A percentile compares a stretch with the other conserved stretches of the same genome.
Conservation (phyloP, 2,888 invertebrate genomes). For the Volucella zonaria region DNA sequence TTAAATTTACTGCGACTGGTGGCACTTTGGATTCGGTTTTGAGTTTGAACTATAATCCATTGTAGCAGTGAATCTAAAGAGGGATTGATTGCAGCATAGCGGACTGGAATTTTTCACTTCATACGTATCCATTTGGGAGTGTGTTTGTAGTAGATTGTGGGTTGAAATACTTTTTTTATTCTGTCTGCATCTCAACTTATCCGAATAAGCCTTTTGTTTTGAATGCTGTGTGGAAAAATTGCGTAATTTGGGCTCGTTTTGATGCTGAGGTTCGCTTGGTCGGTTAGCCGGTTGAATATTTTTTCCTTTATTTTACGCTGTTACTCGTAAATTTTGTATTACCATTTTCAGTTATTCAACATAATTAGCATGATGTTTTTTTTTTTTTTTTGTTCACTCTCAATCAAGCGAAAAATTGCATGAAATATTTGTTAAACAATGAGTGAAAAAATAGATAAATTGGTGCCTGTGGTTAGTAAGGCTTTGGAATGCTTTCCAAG, state of each 20-base stretch:
- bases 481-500: not conserved
- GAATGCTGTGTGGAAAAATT: slow-evolving; percentile 50
- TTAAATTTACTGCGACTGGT: slow-evolving; percentile 61
- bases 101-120: slow-evolving; percentile 46
- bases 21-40: slow-evolving; percentile 58
- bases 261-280: slow-evolving; percentile 28
- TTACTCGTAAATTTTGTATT: slow-evolving; percentile 38
- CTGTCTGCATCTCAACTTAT: slow-evolving; percentile 40
- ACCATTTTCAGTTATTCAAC: slow-evolving; percentile 60
- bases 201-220: slow-evolving; percentile 53
- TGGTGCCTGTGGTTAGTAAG: not conserved
- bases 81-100: slow-evolving; percentile 60
- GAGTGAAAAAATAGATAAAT: slow-evolving; percentile 3
- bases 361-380: slow-evolving; percentile 31
- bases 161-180: slow-evolving; percentile 50
- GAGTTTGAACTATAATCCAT: slow-evolving; percentile 57
- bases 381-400: not conserved
- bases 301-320: slow-evolving; percentile 30
- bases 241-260: slow-evolving; percentile 55
- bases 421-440: slow-evolving; percentile 39
- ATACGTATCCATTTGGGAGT: slow-evolving; percentile 36
- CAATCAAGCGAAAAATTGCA: slow-evolving; percentile 65
- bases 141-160: slow-evolving; percentile 46
- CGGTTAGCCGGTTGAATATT: slow-evolving; percentile 14
- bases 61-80: slow-evolving; percentile 20